Evolutionary conservation across 1,140 invertebrate species (phyloP), one percentile per base, ranked within the genome.

Genomic region (Parapsyche elsis): DNA sequence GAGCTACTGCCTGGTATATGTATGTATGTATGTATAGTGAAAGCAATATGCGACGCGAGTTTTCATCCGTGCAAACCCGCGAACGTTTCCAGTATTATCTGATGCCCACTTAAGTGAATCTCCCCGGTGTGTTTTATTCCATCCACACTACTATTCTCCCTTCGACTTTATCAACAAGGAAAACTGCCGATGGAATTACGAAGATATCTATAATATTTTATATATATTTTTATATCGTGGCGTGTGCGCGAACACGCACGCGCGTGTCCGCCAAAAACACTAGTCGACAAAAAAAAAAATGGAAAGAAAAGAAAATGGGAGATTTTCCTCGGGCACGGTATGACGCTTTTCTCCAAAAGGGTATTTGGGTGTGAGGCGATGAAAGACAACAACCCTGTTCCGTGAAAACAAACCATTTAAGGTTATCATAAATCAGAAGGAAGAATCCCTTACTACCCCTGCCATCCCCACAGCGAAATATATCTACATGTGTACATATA

Each of bases 331-430:
- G 24, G 21, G 19, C 24, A 14, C 57, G 64, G 24, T 7, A 67
- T 24, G 24, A 24, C 64, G 64, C 23, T 67, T 67, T 24, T 67
- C 64, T 67, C 64, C 23, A 67, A 26, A 9, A 12, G 49, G 49
- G 10, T 53, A 5, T 53, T 53, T 16, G 10, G 49, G 49, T 53
- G 49, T 53, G 49, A 53, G 49, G 16, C 49, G 49, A 53, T 53
- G 49, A 61, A 61, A 67, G 64, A 67, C 64, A 67, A 67, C 64
- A 53, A 53, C 49, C 49, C 12, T 21, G 64, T 23, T 26, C 19
- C 64, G 64, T 67, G 64, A 67, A 67, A 67, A 67, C 64, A 67
- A 67, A 67, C 64, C 64, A 67, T 67, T 67, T 67, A 67, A 67
- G 64, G 64, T 26, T 67, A 67, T 67, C 64, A 67, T 67, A 67